Percentiles rank a stretch among this genome's conserved stretches.
These are phyloP conservation scores for Sarcoramphus papa DNA, from an alignment of 2,797 vertebrate species.

Conservation along the genomic window DNA sequence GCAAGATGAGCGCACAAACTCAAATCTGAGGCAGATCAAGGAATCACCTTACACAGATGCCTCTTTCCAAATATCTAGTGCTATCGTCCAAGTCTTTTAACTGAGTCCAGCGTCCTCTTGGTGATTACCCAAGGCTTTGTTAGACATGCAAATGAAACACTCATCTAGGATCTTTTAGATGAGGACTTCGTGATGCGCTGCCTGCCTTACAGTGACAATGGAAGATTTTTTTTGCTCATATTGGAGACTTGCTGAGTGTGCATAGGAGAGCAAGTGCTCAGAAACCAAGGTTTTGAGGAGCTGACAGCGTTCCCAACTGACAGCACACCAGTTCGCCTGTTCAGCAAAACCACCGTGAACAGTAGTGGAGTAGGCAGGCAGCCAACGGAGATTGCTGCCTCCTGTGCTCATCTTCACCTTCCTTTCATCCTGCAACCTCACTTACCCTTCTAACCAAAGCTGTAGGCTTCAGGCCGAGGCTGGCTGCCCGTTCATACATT, in stretches of 20 bases:
- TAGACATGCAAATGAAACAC: conserved; percentile 62
- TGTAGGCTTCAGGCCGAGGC: not conserved
- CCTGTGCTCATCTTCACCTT: not conserved
- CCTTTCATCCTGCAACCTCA: not conserved
- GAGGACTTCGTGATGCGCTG: not conserved
- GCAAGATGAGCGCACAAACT: not conserved
- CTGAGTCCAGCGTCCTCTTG: conserved; percentile 49
- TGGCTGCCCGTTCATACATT: not conserved
- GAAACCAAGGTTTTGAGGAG: conserved; percentile 7
- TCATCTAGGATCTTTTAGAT: conserved; percentile 38
- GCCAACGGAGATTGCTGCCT: not conserved
- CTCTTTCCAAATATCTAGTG: conserved; percentile 42
- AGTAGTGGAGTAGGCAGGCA: not conserved
- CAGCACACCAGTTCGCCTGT: not conserved
- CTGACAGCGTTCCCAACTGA: conserved; percentile 5
- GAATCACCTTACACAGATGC: conserved; percentile 6
- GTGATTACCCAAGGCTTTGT: conserved; percentile 62
- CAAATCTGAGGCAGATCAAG: conserved; percentile 46
- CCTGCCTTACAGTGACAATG: conserved; percentile 19
- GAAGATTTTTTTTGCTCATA: not conserved
- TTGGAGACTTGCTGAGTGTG: conserved; percentile 22
- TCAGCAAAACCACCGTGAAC: not conserved
- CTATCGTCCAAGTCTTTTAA: conserved; percentile 63
- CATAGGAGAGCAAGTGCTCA: not conserved
- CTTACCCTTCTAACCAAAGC: not conserved